Conservation (phyloP, 2,797 vertebrate genomes). For the Anguilla pacifica region DNA sequence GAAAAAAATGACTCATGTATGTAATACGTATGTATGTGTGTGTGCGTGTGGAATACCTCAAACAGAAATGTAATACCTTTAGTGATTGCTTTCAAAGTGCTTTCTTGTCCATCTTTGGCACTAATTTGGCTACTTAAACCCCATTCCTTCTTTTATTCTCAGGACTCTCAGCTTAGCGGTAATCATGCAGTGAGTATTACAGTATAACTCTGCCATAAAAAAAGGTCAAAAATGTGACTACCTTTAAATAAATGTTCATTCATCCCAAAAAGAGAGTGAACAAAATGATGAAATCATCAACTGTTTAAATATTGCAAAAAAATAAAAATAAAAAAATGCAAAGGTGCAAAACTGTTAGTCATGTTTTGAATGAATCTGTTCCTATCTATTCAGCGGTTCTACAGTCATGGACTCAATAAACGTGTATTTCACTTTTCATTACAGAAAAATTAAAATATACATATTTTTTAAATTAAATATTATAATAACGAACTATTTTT, state of each 20-base stretch:
- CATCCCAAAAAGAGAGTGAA: neutral
- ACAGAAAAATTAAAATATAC: neutral
- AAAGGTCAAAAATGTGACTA: neutral
- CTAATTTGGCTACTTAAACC: neutral
- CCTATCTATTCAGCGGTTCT: neutral
- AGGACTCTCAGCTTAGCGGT: neutral
- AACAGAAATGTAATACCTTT: neutral
- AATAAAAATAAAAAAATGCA: neutral
- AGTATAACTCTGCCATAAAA: neutral
- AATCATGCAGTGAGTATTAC: neutral
- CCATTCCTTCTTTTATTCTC: neutral
- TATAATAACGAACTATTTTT: neutral
- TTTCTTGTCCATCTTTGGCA: neutral
- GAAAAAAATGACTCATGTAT: constrained; percentile 12
- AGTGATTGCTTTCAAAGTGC: neutral
- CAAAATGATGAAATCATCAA: neutral
- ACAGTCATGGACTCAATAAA: neutral
- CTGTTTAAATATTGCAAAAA: neutral
- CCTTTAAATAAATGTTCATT: neutral
- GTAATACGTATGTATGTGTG: neutral
- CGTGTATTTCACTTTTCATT: neutral
- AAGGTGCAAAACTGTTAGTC: neutral
- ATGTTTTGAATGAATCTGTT: neutral
- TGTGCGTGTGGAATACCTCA: neutral
- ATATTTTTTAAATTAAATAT: neutral